Conservation (phyloP, 2,797 vertebrate species). For the Euthynnus affinis region DNA sequence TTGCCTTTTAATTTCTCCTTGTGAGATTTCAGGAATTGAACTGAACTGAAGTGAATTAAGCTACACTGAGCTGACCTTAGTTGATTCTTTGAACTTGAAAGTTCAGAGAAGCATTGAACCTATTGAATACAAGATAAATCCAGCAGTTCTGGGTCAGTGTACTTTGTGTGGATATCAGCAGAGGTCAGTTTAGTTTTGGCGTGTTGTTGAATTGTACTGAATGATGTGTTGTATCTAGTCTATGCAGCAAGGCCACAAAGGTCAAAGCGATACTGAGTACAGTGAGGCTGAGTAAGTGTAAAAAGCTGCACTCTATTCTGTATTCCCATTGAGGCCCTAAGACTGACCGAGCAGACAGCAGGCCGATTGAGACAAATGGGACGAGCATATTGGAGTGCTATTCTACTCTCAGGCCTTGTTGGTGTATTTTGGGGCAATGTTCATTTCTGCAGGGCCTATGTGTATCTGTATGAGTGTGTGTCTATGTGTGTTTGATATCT, state of each 20-base stretch:
- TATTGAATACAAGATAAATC: conserved; percentile 28
- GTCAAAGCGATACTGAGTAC: conserved; percentile 68
- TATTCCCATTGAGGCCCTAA: conserved; percentile 76
- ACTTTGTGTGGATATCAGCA: conserved; percentile 27
- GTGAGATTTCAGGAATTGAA: conserved; percentile 17
- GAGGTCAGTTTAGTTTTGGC: conserved; percentile 34
- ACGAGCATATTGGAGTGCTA: conserved; percentile 66
- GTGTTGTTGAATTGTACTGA: conserved; percentile 42
- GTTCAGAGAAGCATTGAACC: conserved; percentile 23
- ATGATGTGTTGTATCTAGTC: conserved; percentile 51
- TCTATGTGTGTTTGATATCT: conserved; percentile 54
- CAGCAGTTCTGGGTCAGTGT: neutral
- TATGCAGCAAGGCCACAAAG: conserved; percentile 69
- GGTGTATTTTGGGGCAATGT: conserved; percentile 63
- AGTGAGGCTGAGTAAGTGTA: conserved; percentile 74
- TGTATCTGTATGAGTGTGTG: conserved; percentile 12
- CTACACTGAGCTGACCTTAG: conserved; percentile 15
- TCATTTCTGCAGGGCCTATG: conserved; percentile 51
- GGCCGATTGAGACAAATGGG: conserved; percentile 83
- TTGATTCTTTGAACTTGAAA: conserved; percentile 31
- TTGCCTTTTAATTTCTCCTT: conserved; percentile 25
- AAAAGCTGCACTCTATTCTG: conserved; percentile 78
- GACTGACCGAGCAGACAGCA: conserved; percentile 78
- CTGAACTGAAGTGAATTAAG: conserved; percentile 17
- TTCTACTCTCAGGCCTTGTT: conserved; percentile 62